phyloP scores from a whole-genome alignment of 2,888 invertebrate species.

The Lathronympha strigana region DNA sequence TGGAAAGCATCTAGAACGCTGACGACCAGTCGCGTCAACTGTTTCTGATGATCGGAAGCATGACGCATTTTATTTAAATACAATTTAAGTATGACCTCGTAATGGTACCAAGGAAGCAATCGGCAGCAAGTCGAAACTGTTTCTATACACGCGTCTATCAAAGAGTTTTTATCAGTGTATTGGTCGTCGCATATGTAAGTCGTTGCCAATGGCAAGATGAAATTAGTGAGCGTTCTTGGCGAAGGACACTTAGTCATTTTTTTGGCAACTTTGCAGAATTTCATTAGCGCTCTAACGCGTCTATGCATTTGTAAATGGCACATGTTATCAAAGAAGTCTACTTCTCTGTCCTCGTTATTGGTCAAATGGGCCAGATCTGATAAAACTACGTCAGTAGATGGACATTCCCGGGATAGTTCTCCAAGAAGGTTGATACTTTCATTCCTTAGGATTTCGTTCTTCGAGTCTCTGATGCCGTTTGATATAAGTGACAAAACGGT shows the following conservation, averaged over 20 bases:
- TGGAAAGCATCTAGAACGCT: slow-evolving; percentile 95
- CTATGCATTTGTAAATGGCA: slow-evolving; percentile 94
- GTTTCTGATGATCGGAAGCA: slow-evolving; percentile 91
- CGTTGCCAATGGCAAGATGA: slow-evolving; percentile 92
- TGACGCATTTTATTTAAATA: slow-evolving; percentile 91
- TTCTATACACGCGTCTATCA: slow-evolving; percentile 94
- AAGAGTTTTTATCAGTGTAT: slow-evolving; percentile 89
- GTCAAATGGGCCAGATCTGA: slow-evolving; percentile 88
- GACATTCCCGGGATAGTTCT: slow-evolving; percentile 89
- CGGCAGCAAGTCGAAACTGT: slow-evolving; percentile 90
- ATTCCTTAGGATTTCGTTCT: slow-evolving; percentile 88
- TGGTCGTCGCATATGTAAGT: slow-evolving; percentile 91
- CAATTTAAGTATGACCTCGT: slow-evolving; percentile 91
- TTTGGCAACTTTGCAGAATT: slow-evolving; percentile 88
- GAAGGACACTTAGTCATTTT: slow-evolving; percentile 85
- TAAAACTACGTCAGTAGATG: slow-evolving; percentile 88
- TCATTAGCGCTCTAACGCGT: slow-evolving; percentile 91
- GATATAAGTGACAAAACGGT: slow-evolving; percentile 90
- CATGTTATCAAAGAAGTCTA: slow-evolving; percentile 97
- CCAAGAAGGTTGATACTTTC: slow-evolving; percentile 93
- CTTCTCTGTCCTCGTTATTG: slow-evolving; percentile 90
- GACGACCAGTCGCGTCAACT: slow-evolving; percentile 90
- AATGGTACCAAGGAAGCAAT: slow-evolving; percentile 95
- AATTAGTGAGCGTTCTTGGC: slow-evolving; percentile 90
- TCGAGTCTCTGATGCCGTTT: slow-evolving; percentile 87